phyloP scores from a whole-genome alignment of 2,113 vertebrate genomes.

The Bagarius yarrelli region DNA sequence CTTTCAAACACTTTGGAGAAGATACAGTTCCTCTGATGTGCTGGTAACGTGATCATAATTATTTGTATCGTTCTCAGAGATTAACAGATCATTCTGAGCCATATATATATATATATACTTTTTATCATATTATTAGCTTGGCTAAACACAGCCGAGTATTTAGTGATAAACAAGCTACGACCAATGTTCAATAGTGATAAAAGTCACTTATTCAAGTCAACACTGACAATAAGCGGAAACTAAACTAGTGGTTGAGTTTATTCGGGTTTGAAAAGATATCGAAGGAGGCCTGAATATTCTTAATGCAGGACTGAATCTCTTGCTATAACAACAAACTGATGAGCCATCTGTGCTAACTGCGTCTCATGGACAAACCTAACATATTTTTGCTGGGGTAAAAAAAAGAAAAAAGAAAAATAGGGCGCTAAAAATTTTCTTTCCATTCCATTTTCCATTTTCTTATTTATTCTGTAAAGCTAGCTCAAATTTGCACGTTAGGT shows the following conservation, averaged over 20 bases:
- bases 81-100: background rate
- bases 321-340: conserved; percentile 46
- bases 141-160: background rate
- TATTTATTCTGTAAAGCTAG: conserved; percentile 38
- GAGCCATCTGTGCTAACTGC: conserved; percentile 46
- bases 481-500: conserved; percentile 43
- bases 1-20: too few relatives aligned
- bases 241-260: background rate
- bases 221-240: background rate
- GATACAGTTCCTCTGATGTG: too few relatives aligned
- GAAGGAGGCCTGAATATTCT: conserved; percentile 28
- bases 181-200: too few relatives aligned
- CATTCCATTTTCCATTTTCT: conserved; percentile 47
- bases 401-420: conserved; percentile 34
- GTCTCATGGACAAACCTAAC: conserved; percentile 42
- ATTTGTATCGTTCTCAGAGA: too few relatives aligned
- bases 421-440: too few relatives aligned
- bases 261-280: background rate
- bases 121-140: background rate
- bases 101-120: background rate
- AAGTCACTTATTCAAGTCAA: background rate
- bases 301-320: conserved; percentile 37
- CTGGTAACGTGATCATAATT: too few relatives aligned
- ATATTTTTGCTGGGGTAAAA: conserved; percentile 42
- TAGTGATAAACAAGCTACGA: background rate